Conservation (phyloP, 2,888 invertebrate genomes). For the Idaea aversata region DNA sequence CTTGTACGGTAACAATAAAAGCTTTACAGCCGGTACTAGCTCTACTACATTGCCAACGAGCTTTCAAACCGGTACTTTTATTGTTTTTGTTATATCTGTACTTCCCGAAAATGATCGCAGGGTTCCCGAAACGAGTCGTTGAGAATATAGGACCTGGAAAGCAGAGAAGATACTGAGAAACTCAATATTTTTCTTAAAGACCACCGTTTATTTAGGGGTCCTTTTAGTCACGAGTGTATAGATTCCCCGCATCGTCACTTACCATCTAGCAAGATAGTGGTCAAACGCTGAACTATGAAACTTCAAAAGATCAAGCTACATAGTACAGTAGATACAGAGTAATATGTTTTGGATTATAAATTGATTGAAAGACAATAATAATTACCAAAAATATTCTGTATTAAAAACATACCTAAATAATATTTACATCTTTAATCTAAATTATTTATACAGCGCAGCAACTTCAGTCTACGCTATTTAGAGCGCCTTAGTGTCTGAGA, state of each 20-base stretch:
- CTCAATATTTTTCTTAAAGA: neutral
- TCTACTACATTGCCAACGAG: slow-evolving; percentile 44
- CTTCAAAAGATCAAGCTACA: neutral
- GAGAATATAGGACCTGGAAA: slow-evolving; percentile 25
- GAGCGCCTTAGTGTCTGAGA: too few relatives aligned
- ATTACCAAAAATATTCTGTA: neutral
- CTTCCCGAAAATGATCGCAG: slow-evolving; percentile 29
- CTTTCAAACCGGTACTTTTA: slow-evolving; percentile 32
- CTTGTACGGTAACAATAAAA: slow-evolving; percentile 35
- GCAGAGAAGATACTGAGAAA: neutral
- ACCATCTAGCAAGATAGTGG: neutral
- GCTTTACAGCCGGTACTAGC: slow-evolving; percentile 39
- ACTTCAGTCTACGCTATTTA: too few relatives aligned
- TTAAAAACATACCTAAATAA: neutral
- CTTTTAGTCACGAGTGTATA: slow-evolving; percentile 21
- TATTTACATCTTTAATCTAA: too few relatives aligned
- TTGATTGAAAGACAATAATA: neutral
- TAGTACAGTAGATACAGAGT: too few relatives aligned
- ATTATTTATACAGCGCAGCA: too few relatives aligned
- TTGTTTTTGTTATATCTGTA: slow-evolving; percentile 43
- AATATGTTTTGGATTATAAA: neutral
- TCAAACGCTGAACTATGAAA: neutral
- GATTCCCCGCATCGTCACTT: too few relatives aligned
- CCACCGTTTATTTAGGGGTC: neutral
- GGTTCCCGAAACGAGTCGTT: slow-evolving; percentile 32